phyloP scores from a whole-genome alignment of 2,888 invertebrate genomes.

The Heteromyza rotundicornis region DNA sequence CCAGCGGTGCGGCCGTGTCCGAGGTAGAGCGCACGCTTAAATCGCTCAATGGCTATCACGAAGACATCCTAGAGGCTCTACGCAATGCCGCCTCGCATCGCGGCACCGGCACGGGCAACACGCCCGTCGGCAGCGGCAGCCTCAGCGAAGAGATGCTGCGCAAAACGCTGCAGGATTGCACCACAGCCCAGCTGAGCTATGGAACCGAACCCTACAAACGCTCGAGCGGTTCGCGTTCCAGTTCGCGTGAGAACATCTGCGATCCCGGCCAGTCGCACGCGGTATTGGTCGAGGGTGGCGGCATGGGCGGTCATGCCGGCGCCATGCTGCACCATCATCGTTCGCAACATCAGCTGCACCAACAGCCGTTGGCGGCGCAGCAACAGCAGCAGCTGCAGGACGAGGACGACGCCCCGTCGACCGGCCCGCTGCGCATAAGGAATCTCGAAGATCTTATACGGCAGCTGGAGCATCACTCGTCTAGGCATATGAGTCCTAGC shows the following conservation, averaged over 20 bases:
- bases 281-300: constrained; percentile 59
- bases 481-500: constrained; percentile 87
- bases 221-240: constrained; percentile 62
- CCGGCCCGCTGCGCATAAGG: constrained; percentile 86
- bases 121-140: constrained; percentile 71
- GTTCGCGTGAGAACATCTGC: constrained; percentile 78
- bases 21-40: constrained; percentile 87
- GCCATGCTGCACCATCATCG: constrained; percentile 59
- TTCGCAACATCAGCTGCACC: constrained; percentile 57
- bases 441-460: constrained; percentile 90
- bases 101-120: constrained; percentile 67
- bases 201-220: constrained; percentile 69
- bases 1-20: constrained; percentile 68
- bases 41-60: constrained; percentile 90
- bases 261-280: constrained; percentile 70
- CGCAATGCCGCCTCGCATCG: constrained; percentile 81
- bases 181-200: constrained; percentile 64
- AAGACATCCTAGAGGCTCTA: constrained; percentile 88
- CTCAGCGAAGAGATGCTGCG: constrained; percentile 74
- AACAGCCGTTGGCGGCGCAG: constrained; percentile 60
- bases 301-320: constrained; percentile 50
- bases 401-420: constrained; percentile 78
- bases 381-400: constrained; percentile 66
- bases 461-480: constrained; percentile 85
- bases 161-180: constrained; percentile 72